A percentile compares a stretch with the other conserved stretches of the same genome.
phyloP scores from a whole-genome alignment of 2,888 invertebrate species.

The Synanthedon myopaeformis region DNA sequence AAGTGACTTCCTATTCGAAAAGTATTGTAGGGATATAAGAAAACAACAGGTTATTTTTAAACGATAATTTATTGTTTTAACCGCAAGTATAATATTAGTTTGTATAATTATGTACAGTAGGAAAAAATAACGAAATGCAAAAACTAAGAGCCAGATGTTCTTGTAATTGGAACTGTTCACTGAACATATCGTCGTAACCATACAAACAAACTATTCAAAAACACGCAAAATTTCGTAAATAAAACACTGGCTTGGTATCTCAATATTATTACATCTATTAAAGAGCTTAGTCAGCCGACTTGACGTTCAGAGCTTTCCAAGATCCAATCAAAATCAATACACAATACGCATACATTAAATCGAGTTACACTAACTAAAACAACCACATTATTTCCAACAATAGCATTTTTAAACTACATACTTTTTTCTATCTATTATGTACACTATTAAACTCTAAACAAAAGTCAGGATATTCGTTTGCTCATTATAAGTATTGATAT shows the following conservation, averaged over 20 bases:
- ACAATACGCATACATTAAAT: conserved; percentile 43
- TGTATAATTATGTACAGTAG: conserved; percentile 48
- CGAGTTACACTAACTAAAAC: conserved; percentile 30
- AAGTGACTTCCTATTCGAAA: no score
- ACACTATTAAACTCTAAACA: conserved; percentile 41
- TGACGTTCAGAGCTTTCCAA: conserved; percentile 29
- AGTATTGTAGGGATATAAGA: background rate
- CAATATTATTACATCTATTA: conserved; percentile 16
- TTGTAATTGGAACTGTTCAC: conserved; percentile 20
- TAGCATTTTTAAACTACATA: conserved; percentile 34
- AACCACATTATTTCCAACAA: conserved; percentile 45
- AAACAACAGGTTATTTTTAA: conserved; percentile 30
- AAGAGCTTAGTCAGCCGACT: conserved; percentile 11
- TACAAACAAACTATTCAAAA: conserved; percentile 10
- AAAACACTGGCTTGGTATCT: conserved; percentile 19
- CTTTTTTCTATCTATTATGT: conserved; percentile 50
- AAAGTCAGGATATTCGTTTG: conserved; percentile 54
- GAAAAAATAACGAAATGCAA: conserved; percentile 65
- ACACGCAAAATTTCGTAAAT: conserved; percentile 14
- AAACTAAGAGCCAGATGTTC: conserved; percentile 38
- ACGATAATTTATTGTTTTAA: conserved; percentile 68
- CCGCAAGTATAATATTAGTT: conserved; percentile 62
- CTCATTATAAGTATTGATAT: conserved; percentile 45
- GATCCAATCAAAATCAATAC: conserved; percentile 32
- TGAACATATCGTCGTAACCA: conserved; percentile 21